These are phyloP conservation scores for Oncorhynchus masou DNA, from an alignment of 2,113 vertebrate genomes.

Conservation along the genomic window DNA sequence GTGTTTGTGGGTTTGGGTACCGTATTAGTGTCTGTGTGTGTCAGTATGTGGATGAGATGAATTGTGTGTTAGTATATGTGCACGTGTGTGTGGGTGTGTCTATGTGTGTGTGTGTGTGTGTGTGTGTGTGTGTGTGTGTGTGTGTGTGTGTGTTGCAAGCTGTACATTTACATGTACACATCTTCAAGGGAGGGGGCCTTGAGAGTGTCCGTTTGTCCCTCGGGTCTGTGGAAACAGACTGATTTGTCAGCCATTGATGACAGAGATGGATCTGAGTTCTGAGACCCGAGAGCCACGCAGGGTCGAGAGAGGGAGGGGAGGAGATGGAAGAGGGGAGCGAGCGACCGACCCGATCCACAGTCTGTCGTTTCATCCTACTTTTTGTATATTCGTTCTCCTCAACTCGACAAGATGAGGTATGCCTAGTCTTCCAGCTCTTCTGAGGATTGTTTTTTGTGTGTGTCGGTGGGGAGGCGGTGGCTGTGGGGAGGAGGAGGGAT, in stretches of 20 bases:
- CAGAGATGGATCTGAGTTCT: constrained; percentile 14
- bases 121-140: neutral
- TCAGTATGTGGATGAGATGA: neutral
- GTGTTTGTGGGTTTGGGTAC: constrained; percentile 7
- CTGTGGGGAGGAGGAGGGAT: no score
- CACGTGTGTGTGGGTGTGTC: neutral
- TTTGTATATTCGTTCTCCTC: neutral
- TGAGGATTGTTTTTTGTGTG: neutral
- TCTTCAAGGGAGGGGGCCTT: neutral
- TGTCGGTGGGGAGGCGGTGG: neutral
- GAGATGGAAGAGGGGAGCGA: neutral
- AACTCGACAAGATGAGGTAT: neutral
- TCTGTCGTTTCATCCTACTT: neutral
- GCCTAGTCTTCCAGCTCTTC: neutral
- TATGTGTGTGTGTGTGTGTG: neutral
- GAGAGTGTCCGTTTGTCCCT: neutral
- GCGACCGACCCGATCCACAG: neutral
- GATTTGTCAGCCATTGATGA: neutral
- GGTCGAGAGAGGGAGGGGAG: neutral
- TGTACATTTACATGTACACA: neutral
- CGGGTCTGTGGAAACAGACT: neutral
- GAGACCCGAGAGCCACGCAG: neutral
- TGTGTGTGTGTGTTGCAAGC: neutral
- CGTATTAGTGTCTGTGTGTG: neutral
- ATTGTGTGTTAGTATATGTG: neutral